Evolutionary conservation across 2,113 vertebrate genomes (phyloP), one percentile per base, ranked within the genome.

Genomic region (Perccottus glenii): DNA sequence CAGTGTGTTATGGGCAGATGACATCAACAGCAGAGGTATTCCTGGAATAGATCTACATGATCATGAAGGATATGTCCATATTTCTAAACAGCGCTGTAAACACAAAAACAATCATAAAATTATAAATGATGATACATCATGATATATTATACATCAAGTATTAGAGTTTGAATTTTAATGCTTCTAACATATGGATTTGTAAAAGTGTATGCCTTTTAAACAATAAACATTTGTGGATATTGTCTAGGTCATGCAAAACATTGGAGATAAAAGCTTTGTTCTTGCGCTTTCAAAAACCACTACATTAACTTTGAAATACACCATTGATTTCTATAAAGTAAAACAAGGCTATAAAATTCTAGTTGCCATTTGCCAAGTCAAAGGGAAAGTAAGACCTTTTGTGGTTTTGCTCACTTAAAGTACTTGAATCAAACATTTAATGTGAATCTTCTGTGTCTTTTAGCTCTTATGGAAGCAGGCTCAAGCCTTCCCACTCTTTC

Each of bases 391-490:
- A 66, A 42, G 48, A 16, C 33, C 48, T 0, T 33, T 43, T 59
- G 47, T 66, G 51, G 16, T 52, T 75, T 68, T 42, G 9, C 19
- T 6, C 12, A 52, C 36, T 35, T 27, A 48, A 70, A 36, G 8
- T 47, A 19, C 52, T 45, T 53, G 0, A 11, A 1, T 53, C 5
- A 4, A 65, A 50, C 14, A 2, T 19, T 11, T 16, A 15, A 56
- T n/a, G 4, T 43, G n/a, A 19, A n/a, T 11, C 5, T 27, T 40
- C 50, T 60, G 35, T 36, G 43, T 33, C 32, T 9, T 77, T 33
- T 88, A 99, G 98, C 94, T 98, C 76, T 92, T 98, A 93, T 99
- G 98, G 98, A 97, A 96, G 86, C 94, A 98, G 83, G 97, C 96
- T 60, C 95, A 96, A 83, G 88, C 82, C 40, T 97, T 96, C 81